Conservation (phyloP, 2,113 vertebrate genomes). For the Gallinago undulata region DNA sequence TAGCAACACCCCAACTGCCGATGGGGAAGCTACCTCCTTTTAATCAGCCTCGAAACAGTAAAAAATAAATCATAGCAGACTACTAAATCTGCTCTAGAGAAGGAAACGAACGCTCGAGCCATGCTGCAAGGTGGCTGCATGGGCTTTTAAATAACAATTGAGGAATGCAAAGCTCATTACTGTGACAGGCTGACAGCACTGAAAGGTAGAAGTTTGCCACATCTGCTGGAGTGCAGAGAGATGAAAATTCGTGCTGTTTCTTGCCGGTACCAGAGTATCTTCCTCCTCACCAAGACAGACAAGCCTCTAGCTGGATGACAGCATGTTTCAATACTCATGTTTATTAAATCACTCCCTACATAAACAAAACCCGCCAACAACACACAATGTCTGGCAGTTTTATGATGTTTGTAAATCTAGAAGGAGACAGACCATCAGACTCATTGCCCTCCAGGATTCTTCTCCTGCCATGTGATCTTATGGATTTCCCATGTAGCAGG, state of each 20-base stretch:
- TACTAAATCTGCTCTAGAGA: background rate
- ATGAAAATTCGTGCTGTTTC: background rate
- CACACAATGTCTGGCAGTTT: background rate
- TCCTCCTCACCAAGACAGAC: background rate
- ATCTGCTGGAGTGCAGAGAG: background rate
- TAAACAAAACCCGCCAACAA: constrained; percentile 10
- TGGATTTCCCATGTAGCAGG: background rate
- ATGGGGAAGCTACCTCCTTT: background rate
- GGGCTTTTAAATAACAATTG: background rate
- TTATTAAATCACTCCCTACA: constrained; percentile 22
- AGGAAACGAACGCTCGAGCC: background rate
- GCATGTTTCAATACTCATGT: background rate
- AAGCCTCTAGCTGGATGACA: background rate
- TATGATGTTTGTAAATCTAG: background rate
- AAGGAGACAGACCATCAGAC: background rate
- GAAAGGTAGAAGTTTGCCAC: background rate
- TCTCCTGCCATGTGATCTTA: background rate
- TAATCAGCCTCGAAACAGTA: background rate
- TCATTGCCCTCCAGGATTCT: background rate
- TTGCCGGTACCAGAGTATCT: background rate
- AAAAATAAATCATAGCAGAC: background rate
- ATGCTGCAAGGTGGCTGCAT: background rate
- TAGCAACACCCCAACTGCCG: background rate
- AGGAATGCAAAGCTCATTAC: constrained; percentile 4
- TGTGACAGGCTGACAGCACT: constrained; percentile 10